phyloP scores from a whole-genome alignment of 2,888 invertebrate genomes.

The Clostera curtula region DNA sequence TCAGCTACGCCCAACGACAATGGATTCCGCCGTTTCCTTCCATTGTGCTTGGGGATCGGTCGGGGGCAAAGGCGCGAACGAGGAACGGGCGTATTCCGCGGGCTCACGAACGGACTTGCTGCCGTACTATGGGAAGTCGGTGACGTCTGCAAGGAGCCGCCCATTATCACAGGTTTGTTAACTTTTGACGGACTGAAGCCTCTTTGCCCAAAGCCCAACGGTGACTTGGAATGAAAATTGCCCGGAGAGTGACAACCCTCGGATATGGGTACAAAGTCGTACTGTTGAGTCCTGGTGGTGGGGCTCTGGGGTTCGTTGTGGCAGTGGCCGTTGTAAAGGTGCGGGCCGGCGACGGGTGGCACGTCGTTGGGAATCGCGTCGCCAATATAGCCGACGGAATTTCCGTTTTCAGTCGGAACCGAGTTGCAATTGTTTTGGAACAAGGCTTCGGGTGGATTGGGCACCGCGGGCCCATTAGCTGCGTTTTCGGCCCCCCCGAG shows the following conservation, averaged over 20 bases:
- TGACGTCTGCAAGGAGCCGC: conserved; percentile 61
- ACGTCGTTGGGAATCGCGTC: conserved; percentile 32
- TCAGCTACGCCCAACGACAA: conserved; percentile 48
- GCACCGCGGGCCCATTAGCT: conserved; percentile 35
- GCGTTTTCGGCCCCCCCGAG: conserved; percentile 26
- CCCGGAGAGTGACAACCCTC: conserved; percentile 82
- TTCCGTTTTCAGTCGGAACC: conserved; percentile 42
- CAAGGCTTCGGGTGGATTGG: conserved; percentile 29
- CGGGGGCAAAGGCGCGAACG: conserved; percentile 77
- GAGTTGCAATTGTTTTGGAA: conserved; percentile 35
- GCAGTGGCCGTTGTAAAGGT: conserved; percentile 52
- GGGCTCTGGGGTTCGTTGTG: conserved; percentile 81
- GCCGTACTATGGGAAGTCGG: conserved; percentile 78
- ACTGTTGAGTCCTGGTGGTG: conserved; percentile 84
- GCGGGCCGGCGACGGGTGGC: conserved; percentile 31
- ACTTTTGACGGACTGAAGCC: conserved; percentile 54
- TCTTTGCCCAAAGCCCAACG: conserved; percentile 51
- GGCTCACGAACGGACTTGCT: conserved; percentile 88
- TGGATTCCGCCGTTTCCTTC: conserved; percentile 50
- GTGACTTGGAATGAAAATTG: conserved; percentile 62
- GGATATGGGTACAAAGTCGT: conserved; percentile 91
- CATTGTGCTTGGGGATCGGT: conserved; percentile 60
- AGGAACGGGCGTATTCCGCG: conserved; percentile 83
- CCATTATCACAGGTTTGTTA: conserved; percentile 48
- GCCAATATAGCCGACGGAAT: conserved; percentile 31